Conservation (phyloP, 2,888 invertebrate genomes). For the Caenorhabditis panamensis region DNA sequence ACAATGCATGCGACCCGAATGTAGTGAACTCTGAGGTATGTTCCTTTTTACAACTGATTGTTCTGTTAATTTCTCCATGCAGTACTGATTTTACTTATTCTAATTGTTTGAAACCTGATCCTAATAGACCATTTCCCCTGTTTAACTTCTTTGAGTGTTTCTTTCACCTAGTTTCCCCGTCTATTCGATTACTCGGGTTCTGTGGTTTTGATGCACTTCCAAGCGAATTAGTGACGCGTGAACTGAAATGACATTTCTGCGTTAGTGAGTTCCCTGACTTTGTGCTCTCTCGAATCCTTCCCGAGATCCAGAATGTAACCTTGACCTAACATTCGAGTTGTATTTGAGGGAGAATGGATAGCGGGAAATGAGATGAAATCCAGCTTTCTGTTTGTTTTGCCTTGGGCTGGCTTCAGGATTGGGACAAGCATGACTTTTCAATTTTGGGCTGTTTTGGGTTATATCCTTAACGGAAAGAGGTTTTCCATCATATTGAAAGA, state of each 20-base stretch:
- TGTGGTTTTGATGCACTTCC: slow-evolving; percentile 6
- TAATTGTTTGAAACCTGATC: no score
- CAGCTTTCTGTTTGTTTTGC: slow-evolving; percentile 16
- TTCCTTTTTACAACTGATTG: slow-evolving; percentile 35
- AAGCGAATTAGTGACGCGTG: slow-evolving; percentile 38
- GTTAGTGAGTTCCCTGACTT: background rate
- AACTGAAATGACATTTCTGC: slow-evolving; percentile 11
- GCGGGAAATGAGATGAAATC: slow-evolving; percentile 8
- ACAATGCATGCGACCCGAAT: slow-evolving; percentile 59
- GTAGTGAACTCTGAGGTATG: slow-evolving; percentile 62
- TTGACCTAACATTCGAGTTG: background rate
- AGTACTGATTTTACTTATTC: background rate
- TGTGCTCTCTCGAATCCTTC: background rate
- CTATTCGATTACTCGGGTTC: slow-evolving; percentile 6
- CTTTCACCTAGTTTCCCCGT: background rate
- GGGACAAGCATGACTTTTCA: slow-evolving; percentile 15
- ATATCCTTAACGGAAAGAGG: background rate
- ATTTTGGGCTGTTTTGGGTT: background rate
- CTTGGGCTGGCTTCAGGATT: background rate
- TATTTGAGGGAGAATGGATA: background rate
- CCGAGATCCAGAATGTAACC: background rate
- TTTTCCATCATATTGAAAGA: background rate
- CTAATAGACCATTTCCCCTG: no score
- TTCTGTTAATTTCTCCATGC: background rate
- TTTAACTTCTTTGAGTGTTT: no score